Percentiles rank a stretch among this genome's conserved stretches.
phyloP scores from a whole-genome alignment of 92 coral and sea anemone genomes.

The Plumapathes pennacea region DNA sequence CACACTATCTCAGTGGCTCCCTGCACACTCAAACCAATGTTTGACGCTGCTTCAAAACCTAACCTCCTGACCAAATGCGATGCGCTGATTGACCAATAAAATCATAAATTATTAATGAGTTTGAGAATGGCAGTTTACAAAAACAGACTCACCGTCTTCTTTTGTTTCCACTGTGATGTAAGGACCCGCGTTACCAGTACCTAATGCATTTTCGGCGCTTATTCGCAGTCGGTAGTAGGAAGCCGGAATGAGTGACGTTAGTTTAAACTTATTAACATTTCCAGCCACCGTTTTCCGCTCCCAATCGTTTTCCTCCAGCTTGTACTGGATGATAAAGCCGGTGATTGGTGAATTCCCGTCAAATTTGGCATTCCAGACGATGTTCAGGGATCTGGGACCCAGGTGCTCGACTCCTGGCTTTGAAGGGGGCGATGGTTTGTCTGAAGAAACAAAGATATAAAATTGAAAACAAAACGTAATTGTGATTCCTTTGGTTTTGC shows the following conservation, averaged over 20 bases:
- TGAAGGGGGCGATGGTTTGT: constrained; percentile 78
- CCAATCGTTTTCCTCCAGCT: constrained; percentile 43
- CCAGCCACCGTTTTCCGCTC: constrained; percentile 18
- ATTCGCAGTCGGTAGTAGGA: constrained; percentile 72
- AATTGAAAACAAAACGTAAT: neutral
- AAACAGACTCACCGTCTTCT: constrained; percentile 72
- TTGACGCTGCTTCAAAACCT: no score
- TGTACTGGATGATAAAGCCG: constrained; percentile 62
- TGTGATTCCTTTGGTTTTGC: neutral
- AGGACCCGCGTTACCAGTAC: constrained; percentile 63
- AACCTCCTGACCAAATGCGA: no score
- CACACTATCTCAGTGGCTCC: no score
- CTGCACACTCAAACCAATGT: no score
- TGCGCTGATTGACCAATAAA: no score
- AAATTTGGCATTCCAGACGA: constrained; percentile 69
- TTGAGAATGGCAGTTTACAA: no score
- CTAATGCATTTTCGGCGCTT: constrained; percentile 70
- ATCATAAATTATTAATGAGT: no score
- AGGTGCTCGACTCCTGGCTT: constrained; percentile 28
- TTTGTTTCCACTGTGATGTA: constrained; percentile 34
- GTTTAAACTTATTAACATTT: constrained; percentile 21
- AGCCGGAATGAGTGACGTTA: constrained; percentile 70
- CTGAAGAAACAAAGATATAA: constrained; percentile 25
- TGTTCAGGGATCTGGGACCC: constrained; percentile 59
- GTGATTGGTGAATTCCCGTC: constrained; percentile 75